phyloP scores from a whole-genome alignment of 2,797 vertebrate genomes.

The Lepilemur ruficaudatus region DNA sequence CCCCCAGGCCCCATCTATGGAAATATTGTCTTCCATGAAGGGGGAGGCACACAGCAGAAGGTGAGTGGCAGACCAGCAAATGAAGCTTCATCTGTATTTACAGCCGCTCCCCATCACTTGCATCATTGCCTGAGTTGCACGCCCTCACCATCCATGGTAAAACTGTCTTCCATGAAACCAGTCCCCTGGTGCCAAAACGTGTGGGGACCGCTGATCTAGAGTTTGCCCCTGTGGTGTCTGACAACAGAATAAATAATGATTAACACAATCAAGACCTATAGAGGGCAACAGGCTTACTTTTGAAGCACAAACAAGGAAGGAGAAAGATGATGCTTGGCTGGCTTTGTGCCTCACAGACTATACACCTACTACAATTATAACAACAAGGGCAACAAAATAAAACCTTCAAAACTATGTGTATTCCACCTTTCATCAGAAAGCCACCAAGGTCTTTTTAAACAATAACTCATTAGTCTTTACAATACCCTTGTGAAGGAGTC shows the following conservation, averaged over 20 bases:
- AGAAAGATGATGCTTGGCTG: neutral
- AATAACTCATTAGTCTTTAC: constrained; percentile 74
- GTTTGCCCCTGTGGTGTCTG: neutral
- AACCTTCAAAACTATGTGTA: constrained; percentile 1
- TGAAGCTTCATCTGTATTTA: too few relatives aligned
- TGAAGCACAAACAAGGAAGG: neutral
- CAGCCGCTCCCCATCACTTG: too few relatives aligned
- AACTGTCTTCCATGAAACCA: too few relatives aligned
- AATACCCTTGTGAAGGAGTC: constrained; percentile 54
- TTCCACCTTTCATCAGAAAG: constrained; percentile 56
- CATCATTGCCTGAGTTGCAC: too few relatives aligned
- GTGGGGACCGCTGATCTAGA: neutral
- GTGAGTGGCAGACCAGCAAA: too few relatives aligned
- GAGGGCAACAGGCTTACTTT: neutral
- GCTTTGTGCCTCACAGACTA: neutral
- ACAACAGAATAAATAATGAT: constrained; percentile 7
- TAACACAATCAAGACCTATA: neutral
- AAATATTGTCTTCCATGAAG: too few relatives aligned
- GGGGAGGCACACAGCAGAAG: too few relatives aligned
- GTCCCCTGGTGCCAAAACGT: too few relatives aligned
- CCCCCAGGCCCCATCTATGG: too few relatives aligned
- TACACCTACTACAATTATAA: constrained; percentile 30
- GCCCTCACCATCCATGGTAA: too few relatives aligned
- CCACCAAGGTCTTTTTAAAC: constrained; percentile 57
- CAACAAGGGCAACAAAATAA: constrained; percentile 13